Evolutionary conservation across 2,888 invertebrate species (phyloP), one percentile per base, ranked within the genome.

Genomic region (Leptinotarsa rubiginosa): DNA sequence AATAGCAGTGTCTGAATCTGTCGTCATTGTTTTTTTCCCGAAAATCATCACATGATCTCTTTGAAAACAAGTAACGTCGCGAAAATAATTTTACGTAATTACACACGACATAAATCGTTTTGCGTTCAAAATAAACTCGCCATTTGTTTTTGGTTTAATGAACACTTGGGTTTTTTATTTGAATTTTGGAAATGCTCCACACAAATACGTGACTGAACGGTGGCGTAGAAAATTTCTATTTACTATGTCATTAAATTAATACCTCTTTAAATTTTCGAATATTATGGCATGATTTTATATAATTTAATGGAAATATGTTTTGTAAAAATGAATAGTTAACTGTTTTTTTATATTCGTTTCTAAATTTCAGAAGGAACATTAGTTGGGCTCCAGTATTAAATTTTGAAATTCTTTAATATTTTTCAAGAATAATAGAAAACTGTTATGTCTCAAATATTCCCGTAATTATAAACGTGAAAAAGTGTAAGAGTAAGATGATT

Each of bases 111-210:
- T 71, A 54, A 71, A 71, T 62, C 62, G 62, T 25, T 71, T 47
- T 71, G 22, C 54, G 70, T 71, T 71, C 22, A 52, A 71, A 71
- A 71, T 65, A 70, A 65, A 65, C 41, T 47, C 65, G n/a, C 31
- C 50, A 49, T 25, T 54, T 70, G 41, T 70, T 70, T 47, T 65
- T 65, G 31, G 31, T 62, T 31, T 41, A 62, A 62, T 41, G 31
- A 62, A 15, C 62, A 31, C 10, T 25, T 25, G 25, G 1, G 13
- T 59, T 62, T 62, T 62, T 62, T 7, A 31, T 62, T 62, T n/a
- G 41, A 16, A 62, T 62, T 62, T 62, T 62, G 62, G 62, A 62
- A 62, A 12, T 12, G 25, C 4, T 62, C 62, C 62, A 62, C 62
- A 12, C n/a, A 56, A 56, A 56, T 62, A 25, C 62, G 62, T 31